phyloP scores from a whole-genome alignment of 2,797 vertebrate genomes.

The Sylvilagus floridanus region DNA sequence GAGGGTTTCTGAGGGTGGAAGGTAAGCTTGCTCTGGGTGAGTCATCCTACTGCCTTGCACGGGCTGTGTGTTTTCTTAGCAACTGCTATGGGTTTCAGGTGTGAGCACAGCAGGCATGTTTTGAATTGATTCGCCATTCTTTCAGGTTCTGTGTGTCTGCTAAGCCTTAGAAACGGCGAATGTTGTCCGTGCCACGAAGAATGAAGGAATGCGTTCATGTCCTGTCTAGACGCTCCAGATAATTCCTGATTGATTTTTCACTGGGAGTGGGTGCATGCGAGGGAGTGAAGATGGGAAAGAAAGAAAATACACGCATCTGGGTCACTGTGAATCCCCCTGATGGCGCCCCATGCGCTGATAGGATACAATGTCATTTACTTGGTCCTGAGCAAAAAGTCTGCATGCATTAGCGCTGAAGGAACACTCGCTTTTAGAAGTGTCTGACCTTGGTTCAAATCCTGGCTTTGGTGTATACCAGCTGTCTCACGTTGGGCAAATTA shows the following conservation, averaged over 20 bases:
- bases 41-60: constrained; percentile 82
- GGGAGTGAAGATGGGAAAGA: neutral
- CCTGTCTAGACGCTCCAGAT: neutral
- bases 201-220: neutral
- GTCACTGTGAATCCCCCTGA: neutral
- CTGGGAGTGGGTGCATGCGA: neutral
- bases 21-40: constrained; percentile 78
- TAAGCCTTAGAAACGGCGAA: neutral
- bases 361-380: neutral
- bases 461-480: neutral
- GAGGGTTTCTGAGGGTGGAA: constrained; percentile 81
- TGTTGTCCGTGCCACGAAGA: neutral
- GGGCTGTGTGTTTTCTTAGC: constrained; percentile 86
- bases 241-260: neutral
- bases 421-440: neutral
- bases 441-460: neutral
- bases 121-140: constrained; percentile 55
- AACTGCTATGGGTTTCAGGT: constrained; percentile 81
- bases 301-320: neutral
- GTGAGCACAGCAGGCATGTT: constrained; percentile 74
- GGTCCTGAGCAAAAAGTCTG: neutral
- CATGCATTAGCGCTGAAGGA: neutral
- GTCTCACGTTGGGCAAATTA: neutral
- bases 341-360: neutral
- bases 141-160: constrained; percentile 1